A percentile compares a stretch with the other conserved stretches of the same genome.
These are phyloP conservation scores for Pomacea maculata DNA, from an alignment of 1,140 invertebrate genomes.

Conservation along the genomic window DNA sequence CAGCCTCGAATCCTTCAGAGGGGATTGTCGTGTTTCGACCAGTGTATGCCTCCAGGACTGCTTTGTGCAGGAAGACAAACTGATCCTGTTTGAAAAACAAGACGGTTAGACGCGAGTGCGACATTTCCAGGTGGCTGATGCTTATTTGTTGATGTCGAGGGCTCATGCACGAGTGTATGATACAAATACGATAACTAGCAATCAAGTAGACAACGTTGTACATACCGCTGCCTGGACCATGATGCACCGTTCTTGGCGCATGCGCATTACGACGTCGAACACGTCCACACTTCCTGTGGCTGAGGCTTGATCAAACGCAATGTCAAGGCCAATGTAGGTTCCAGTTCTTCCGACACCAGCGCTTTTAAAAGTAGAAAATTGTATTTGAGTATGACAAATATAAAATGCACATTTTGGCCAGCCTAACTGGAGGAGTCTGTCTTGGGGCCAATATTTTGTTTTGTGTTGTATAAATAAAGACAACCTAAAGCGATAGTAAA, in stretches of 20 bases:
- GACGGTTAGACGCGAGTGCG: too few relatives aligned
- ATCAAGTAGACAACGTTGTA: background rate
- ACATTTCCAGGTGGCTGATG: too few relatives aligned
- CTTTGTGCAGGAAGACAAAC: constrained; percentile 28
- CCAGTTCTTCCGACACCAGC: constrained; percentile 1
- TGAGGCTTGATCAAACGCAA: background rate
- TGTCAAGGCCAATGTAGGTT: constrained; percentile 34
- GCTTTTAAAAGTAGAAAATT: background rate
- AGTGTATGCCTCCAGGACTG: constrained; percentile 14
- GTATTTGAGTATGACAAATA: too few relatives aligned
- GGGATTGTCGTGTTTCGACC: constrained; percentile 8
- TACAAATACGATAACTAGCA: background rate
- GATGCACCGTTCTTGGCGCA: constrained; percentile 7
- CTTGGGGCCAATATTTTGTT: too few relatives aligned
- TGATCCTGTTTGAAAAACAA: constrained; percentile 30
- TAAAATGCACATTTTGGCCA: too few relatives aligned
- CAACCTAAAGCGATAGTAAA: too few relatives aligned
- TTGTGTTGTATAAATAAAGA: too few relatives aligned
- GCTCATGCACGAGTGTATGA: too few relatives aligned
- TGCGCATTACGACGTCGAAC: background rate
- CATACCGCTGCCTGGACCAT: background rate
- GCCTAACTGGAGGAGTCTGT: too few relatives aligned
- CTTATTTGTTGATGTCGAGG: too few relatives aligned
- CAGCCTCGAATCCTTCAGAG: background rate
- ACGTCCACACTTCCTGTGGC: background rate